Base-by-base conservation (phyloP, 1,140 invertebrate genomes). In the Atta texana region DNA sequence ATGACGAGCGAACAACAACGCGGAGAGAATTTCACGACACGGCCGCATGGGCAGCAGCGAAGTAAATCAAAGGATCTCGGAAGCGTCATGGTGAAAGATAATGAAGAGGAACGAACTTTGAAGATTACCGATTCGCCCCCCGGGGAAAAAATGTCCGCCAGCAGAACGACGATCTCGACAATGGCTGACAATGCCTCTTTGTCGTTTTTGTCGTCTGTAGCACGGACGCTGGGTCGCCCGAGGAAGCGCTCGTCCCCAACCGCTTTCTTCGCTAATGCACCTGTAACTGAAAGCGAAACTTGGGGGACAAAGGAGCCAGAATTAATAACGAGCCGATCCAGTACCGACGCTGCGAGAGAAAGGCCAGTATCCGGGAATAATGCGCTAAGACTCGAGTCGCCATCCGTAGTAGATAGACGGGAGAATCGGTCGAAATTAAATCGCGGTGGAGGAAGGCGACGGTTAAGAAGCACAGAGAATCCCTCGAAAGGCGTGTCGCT, bases 381-480 rank as follows among this genome's bases (percentile, higher is more conserved):
- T 34, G 3, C 31, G 8, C 28, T 8, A 28, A 49, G 31, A 24
- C 4, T 0, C 66, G 12, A 24, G 31, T 21, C 55, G 39, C 44
- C 59, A n/a, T 3, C 12, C 24, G 34, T 18, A 55, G 49, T 4
- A 28, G 39, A 74, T 61, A 24, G 18, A 16, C 53, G 57, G 72
- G 12, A 18, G n/a, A 63, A n/a, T 2, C n/a, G 3, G 59, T 49
- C 31, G 49, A 85, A 28, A 85, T 85, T 66, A 66, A 78, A 77
- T 85, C 74, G 51, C 75, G 82, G 6, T 6, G 49, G 7, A 12
- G 39, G 55, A 14, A 49, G 57, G 18, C 72, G 44, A 53, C 82
- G 44, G 16, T 76, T 75, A 61, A 84, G 71, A 63, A 75, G 68
- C 68, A 5, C 44, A 68, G 77, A 61, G 63, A 88, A 57, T 53